phyloP scores from a whole-genome alignment of 2,888 invertebrate species.

The Eudemis profundana region DNA sequence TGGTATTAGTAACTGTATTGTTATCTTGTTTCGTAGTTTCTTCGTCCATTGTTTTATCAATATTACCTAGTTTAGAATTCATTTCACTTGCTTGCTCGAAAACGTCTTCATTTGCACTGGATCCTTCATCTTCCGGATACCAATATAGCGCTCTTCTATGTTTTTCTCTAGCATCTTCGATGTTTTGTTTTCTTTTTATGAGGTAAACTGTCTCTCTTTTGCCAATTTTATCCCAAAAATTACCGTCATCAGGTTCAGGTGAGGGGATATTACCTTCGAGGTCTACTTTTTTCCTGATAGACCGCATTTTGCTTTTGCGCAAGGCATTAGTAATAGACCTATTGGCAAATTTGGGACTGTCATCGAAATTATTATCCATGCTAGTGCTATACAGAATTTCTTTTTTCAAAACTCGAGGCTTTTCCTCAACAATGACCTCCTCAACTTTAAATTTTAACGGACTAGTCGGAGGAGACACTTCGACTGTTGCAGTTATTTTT shows the following conservation, averaged over 20 bases:
- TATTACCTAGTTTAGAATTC: neutral
- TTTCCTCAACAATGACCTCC: constrained; percentile 86
- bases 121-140: constrained; percentile 67
- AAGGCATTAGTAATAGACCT: constrained; percentile 51
- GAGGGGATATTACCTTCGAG: constrained; percentile 57
- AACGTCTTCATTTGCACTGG: constrained; percentile 42
- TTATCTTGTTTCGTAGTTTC: constrained; percentile 39
- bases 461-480: constrained; percentile 76
- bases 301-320: constrained; percentile 57
- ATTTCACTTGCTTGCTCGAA: constrained; percentile 32
- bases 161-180: constrained; percentile 74
- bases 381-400: constrained; percentile 70
- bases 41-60: constrained; percentile 45
- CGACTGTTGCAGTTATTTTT: constrained; percentile 84
- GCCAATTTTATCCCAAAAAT: constrained; percentile 88
- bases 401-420: constrained; percentile 64
- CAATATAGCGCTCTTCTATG: constrained; percentile 69
- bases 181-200: constrained; percentile 81
- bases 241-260: constrained; percentile 78
- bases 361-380: constrained; percentile 58
- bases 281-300: constrained; percentile 51
- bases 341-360: constrained; percentile 40
- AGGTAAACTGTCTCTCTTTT: constrained; percentile 88
- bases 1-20: constrained; percentile 35
- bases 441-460: constrained; percentile 84